phyloP scores from a whole-genome alignment of 2,113 vertebrate species.

The Carettochelys insculpta region DNA sequence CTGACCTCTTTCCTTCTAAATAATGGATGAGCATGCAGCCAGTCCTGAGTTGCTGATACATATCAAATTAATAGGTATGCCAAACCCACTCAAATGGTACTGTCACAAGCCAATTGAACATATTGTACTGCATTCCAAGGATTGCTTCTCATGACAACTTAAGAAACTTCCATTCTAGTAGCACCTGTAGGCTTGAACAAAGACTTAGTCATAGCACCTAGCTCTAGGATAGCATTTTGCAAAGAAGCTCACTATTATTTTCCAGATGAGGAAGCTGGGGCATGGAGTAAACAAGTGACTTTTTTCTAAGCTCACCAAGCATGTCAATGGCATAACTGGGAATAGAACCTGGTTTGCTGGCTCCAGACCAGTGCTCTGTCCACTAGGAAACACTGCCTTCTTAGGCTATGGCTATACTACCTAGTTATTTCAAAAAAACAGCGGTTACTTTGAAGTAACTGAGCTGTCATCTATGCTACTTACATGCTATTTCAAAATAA shows the following conservation, averaged over 20 bases:
- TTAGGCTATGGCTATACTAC: too few relatives aligned
- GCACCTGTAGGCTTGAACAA: background rate
- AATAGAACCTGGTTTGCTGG: background rate
- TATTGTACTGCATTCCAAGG: background rate
- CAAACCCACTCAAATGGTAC: background rate
- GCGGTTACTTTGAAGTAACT: too few relatives aligned
- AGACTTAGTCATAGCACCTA: background rate
- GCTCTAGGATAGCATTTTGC: background rate
- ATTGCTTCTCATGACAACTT: background rate
- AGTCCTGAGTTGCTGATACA: background rate
- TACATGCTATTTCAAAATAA: too few relatives aligned
- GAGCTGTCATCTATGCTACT: too few relatives aligned
- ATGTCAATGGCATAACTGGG: background rate
- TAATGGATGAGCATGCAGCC: constrained; percentile 12
- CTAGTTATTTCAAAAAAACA: too few relatives aligned
- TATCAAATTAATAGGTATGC: constrained; percentile 35
- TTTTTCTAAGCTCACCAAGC: background rate
- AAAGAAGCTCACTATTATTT: background rate
- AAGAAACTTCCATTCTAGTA: background rate
- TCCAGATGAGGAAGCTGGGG: background rate
- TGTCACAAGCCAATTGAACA: background rate
- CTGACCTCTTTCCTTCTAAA: constrained; percentile 18
- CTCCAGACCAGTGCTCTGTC: background rate
- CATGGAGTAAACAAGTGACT: background rate
- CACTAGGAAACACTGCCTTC: background rate